Conservation (phyloP, 2,797 vertebrate species). For the Pseudochirops cupreus region DNA sequence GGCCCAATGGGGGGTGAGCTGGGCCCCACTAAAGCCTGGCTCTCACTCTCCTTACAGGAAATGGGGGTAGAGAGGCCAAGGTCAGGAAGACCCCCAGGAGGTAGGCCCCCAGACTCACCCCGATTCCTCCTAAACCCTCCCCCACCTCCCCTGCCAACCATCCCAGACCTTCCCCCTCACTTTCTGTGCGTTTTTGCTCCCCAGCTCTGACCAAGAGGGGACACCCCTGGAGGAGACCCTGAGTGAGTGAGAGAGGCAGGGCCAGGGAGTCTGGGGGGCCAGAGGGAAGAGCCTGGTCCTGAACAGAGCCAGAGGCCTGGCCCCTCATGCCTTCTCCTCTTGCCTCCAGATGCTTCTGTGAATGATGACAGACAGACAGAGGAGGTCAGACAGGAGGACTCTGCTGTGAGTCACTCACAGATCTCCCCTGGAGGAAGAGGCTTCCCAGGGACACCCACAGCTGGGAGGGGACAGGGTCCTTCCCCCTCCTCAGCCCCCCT, state of each 20-base stretch:
- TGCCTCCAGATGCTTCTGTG: neutral
- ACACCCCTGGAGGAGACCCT: neutral
- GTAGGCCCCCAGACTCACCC: too few relatives aligned
- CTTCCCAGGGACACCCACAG: neutral
- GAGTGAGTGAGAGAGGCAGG: neutral
- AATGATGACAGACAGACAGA: neutral
- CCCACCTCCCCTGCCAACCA: too few relatives aligned
- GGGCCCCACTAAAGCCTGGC: too few relatives aligned
- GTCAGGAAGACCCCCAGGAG: too few relatives aligned
- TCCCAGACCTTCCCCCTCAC: neutral
- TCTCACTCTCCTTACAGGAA: too few relatives aligned
- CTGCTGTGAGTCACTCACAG: neutral
- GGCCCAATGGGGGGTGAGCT: neutral
- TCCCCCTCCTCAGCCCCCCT: neutral
- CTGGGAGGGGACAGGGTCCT: neutral
- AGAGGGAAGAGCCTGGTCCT: neutral
- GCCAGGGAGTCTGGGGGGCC: too few relatives aligned
- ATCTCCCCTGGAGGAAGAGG: neutral
- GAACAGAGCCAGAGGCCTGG: neutral
- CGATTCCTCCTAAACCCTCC: neutral
- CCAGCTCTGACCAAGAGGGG: neutral
- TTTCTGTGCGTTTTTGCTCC: neutral
- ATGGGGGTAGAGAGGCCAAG: too few relatives aligned
- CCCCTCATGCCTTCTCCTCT: neutral
- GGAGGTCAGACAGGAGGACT: neutral